A percentile compares a stretch with the other conserved stretches of the same genome.
phyloP scores from a whole-genome alignment of 1,140 invertebrate genomes.

The Neodiprion virginianus region DNA sequence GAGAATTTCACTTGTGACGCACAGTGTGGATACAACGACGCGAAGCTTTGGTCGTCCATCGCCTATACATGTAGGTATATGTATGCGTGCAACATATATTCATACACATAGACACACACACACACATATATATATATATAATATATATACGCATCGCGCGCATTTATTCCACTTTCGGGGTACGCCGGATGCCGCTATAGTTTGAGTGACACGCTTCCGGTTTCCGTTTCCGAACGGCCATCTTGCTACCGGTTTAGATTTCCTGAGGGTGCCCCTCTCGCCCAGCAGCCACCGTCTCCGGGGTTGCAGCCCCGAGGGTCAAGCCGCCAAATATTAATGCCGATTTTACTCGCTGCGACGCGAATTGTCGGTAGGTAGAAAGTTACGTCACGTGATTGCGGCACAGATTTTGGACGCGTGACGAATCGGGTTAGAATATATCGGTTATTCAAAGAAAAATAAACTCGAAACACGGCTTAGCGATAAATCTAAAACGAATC shows the following conservation, averaged over 20 bases:
- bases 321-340: constrained; percentile 7
- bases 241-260: constrained; percentile 62
- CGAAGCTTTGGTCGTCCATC: neutral
- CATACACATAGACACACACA: neutral
- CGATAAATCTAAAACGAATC: too few species aligned
- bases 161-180: constrained; percentile 48
- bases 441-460: too few species aligned
- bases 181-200: constrained; percentile 54
- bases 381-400: too few species aligned
- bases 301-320: neutral
- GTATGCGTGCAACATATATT: constrained; percentile 12
- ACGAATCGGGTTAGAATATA: too few species aligned
- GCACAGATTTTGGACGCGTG: too few species aligned
- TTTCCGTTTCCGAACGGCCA: constrained; percentile 63
- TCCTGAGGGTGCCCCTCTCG: constrained; percentile 44
- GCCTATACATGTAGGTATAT: neutral
- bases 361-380: too few species aligned
- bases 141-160: neutral
- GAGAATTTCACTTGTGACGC: too few species aligned
- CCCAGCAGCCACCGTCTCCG: constrained; percentile 10
- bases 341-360: neutral
- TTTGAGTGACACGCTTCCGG: constrained; percentile 62
- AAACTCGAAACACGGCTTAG: too few species aligned
- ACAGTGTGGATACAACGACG: too few species aligned
- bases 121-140: neutral